phyloP scores from a whole-genome alignment of 2,888 invertebrate genomes.

The Conus canariensis region DNA sequence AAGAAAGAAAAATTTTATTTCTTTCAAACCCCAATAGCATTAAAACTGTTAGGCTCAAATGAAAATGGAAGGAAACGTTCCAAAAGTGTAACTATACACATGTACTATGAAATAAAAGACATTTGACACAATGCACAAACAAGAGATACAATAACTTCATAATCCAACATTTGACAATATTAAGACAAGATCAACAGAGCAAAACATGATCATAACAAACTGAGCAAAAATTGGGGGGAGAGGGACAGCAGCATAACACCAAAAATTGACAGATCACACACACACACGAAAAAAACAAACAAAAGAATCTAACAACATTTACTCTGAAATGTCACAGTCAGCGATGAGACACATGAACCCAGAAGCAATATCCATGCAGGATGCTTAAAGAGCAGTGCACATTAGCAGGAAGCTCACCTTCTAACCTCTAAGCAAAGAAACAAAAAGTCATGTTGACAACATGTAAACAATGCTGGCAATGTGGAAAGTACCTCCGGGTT shows the following conservation, averaged over 20 bases:
- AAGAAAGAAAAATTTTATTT: too few species aligned
- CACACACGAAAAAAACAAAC: neutral
- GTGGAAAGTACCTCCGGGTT: slow-evolving; percentile 38
- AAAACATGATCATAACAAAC: neutral
- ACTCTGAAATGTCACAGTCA: neutral
- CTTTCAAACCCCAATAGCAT: too few species aligned
- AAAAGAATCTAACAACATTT: neutral
- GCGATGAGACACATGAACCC: neutral
- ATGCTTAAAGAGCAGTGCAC: neutral
- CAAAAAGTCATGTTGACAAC: neutral
- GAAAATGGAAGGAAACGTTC: neutral
- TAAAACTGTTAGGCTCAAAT: too few species aligned
- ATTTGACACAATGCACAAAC: neutral
- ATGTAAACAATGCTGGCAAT: slow-evolving; percentile 7
- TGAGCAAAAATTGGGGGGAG: neutral
- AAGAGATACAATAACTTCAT: neutral
- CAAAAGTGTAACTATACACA: neutral
- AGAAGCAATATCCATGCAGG: slow-evolving; percentile 21
- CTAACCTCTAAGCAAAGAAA: neutral
- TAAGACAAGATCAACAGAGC: neutral
- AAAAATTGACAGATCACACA: neutral
- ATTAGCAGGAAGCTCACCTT: neutral
- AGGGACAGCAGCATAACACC: neutral
- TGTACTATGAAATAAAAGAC: neutral
- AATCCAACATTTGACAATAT: neutral